Evolutionary conservation across 2,888 invertebrate species (phyloP).

Genomic region (Scotopteryx bipunctaria): DNA sequence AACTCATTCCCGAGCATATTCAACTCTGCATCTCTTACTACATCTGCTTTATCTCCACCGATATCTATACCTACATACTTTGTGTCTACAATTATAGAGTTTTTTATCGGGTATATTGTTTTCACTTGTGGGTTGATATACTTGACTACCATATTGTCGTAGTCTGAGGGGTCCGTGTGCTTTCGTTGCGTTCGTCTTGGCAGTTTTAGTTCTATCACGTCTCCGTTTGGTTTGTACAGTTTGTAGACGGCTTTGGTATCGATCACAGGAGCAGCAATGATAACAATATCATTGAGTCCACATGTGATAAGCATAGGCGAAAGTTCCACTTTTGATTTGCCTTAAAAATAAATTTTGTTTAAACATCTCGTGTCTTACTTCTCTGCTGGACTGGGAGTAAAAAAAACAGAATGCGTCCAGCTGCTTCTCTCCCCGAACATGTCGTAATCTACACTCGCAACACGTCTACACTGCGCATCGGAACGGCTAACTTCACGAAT

Average conservation of each 20-base stretch:
- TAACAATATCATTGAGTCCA: slow-evolving; percentile 51
- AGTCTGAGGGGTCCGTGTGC: slow-evolving; percentile 5
- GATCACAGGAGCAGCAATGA: slow-evolving; percentile 55
- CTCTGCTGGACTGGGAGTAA: too few species aligned
- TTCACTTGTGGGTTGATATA: slow-evolving; percentile 23
- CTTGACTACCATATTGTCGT: slow-evolving; percentile 28
- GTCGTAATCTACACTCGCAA: too few species aligned
- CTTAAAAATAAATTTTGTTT: slow-evolving; percentile 47
- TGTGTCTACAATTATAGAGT: slow-evolving; percentile 43
- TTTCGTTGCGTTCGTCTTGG: slow-evolving; percentile 25
- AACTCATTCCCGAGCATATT: slow-evolving; percentile 53
- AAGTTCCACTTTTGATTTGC: slow-evolving; percentile 55
- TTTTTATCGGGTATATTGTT: slow-evolving; percentile 27
- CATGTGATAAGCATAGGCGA: slow-evolving; percentile 47
- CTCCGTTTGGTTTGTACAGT: slow-evolving; percentile 59
- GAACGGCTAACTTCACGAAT: too few species aligned
- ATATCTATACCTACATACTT: slow-evolving; percentile 26
- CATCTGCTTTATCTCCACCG: slow-evolving; percentile 11
- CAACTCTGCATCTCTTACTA: slow-evolving; percentile 34
- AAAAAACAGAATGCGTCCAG: too few species aligned
- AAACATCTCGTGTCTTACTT: too few species aligned
- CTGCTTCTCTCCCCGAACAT: too few species aligned
- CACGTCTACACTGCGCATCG: too few species aligned
- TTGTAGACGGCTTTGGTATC: slow-evolving; percentile 46
- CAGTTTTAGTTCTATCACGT: slow-evolving; percentile 38